Evolutionary conservation across 2,888 invertebrate genomes (phyloP).

Genomic region (Buathra laborator): DNA sequence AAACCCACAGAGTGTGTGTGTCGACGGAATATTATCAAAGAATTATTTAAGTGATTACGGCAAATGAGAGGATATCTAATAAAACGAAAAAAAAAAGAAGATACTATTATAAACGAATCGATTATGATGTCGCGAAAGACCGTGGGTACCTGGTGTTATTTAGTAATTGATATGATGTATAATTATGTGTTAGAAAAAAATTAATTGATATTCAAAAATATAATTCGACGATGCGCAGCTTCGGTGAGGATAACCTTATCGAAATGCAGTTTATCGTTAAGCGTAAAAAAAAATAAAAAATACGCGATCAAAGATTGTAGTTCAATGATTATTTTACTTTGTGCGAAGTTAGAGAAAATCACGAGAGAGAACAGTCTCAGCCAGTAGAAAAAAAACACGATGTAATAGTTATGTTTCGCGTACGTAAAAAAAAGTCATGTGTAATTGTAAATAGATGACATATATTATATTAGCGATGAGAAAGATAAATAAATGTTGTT

Average conservation of each 20-base stretch:
- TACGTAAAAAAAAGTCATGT: slow-evolving; percentile 61
- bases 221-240: slow-evolving; percentile 47
- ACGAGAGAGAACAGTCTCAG: background rate
- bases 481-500: slow-evolving; percentile 77
- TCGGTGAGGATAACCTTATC: slow-evolving; percentile 1
- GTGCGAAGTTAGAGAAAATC: background rate
- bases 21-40: background rate
- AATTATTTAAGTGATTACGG: background rate
- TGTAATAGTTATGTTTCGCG: slow-evolving; percentile 35
- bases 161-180: slow-evolving; percentile 37
- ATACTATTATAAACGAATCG: background rate
- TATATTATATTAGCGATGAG: slow-evolving; percentile 68
- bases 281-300: background rate
- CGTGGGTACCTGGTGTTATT: slow-evolving; percentile 60
- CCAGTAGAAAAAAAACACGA: background rate
- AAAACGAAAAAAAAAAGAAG: slow-evolving; percentile 1
- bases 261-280: slow-evolving; percentile 22
- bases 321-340: background rate
- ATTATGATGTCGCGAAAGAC: slow-evolving; percentile 5
- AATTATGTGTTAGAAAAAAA: slow-evolving; percentile 35
- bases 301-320: background rate
- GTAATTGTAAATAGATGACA: slow-evolving; percentile 76
- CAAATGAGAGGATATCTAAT: slow-evolving; percentile 1
- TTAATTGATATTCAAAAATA: slow-evolving; percentile 22
- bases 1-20: slow-evolving; percentile 1